phyloP scores from a whole-genome alignment of 2,113 vertebrate species.

The Marmota monax region DNA sequence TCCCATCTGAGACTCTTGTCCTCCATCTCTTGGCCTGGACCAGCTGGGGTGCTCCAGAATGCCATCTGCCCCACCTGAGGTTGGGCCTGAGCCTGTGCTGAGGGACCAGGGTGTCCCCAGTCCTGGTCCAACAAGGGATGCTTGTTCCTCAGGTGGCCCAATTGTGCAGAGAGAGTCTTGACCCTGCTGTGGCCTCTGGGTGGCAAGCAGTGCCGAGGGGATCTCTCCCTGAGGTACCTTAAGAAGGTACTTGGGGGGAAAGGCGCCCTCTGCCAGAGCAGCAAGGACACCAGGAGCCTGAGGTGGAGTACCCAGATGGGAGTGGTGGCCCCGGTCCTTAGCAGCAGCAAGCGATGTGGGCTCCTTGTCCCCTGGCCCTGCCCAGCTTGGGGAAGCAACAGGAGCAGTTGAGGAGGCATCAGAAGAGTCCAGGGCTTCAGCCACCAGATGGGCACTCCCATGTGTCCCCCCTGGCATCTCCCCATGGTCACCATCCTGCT shows the following conservation, averaged over 20 bases:
- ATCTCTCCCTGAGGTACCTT: slow-evolving; percentile 80
- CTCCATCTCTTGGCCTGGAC: slow-evolving; percentile 20
- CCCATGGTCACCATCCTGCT: not conserved
- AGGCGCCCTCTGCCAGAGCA: slow-evolving; percentile 65
- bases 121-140: not conserved
- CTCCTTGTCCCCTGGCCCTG: slow-evolving; percentile 3
- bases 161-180: not conserved
- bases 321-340: not conserved
- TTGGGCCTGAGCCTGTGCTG: slow-evolving; percentile 32
- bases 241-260: slow-evolving; percentile 89
- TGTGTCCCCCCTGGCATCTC: not conserved
- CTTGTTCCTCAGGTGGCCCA: not conserved
- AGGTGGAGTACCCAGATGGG: not conserved
- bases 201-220: not conserved
- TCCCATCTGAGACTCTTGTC: slow-evolving; percentile 46
- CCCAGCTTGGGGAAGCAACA: not conserved
- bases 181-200: not conserved
- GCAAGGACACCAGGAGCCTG: not conserved
- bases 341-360: not conserved
- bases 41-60: not conserved
- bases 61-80: slow-evolving; percentile 25
- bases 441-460: fast-evolving
- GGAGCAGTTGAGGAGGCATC: not conserved
- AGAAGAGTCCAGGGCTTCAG: fast-evolving
- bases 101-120: not conserved